phyloP scores from a whole-genome alignment of 1,140 invertebrate genomes.

The Trinorchestia longiramus region DNA sequence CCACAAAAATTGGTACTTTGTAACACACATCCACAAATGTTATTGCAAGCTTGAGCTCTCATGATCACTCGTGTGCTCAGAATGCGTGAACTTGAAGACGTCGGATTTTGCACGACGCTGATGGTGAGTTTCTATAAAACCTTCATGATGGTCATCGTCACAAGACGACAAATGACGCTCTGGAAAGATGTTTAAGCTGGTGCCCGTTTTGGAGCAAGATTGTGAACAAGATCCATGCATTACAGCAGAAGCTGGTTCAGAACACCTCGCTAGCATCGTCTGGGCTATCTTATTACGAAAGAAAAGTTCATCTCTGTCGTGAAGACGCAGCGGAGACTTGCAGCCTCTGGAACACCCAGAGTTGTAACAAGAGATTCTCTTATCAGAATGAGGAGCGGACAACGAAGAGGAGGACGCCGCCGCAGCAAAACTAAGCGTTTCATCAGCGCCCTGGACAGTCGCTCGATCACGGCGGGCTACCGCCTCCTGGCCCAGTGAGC shows the following conservation, averaged over 20 bases:
- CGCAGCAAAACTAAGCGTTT: constrained; percentile 41
- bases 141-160: background rate
- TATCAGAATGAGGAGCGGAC: constrained; percentile 11
- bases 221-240: constrained; percentile 19
- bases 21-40: constrained; percentile 19
- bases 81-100: background rate
- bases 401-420: background rate
- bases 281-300: constrained; percentile 6
- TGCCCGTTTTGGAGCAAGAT: background rate
- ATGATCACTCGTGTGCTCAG: background rate
- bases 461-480: constrained; percentile 35
- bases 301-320: constrained; percentile 51
- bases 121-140: background rate
- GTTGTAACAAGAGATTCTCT: constrained; percentile 36
- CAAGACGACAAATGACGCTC: background rate
- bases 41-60: background rate
- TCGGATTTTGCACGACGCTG: background rate
- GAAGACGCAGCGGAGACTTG: constrained; percentile 29
- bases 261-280: background rate
- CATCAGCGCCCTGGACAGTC: constrained; percentile 27
- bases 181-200: background rate
- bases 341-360: constrained; percentile 1
- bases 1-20: background rate
- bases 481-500: background rate
- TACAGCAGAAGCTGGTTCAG: constrained; percentile 1